These are phyloP conservation scores for Pinna nobilis DNA, from an alignment of 1,140 invertebrate species.

Conservation along the genomic window DNA sequence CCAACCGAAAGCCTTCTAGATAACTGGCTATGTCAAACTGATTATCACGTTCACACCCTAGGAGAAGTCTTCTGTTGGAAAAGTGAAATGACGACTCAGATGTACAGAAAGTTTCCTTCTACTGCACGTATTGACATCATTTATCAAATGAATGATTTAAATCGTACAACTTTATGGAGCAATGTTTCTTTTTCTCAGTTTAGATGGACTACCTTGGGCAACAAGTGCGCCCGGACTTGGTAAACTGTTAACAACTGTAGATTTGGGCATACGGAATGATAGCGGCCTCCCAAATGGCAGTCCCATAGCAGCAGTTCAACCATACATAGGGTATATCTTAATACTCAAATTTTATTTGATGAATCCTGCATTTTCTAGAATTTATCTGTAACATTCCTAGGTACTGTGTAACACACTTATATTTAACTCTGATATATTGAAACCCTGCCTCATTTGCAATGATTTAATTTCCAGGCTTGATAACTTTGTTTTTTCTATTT, in stretches of 20 bases:
- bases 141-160: too few relatives aligned
- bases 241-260: slow-evolving; percentile 24
- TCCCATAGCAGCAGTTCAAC: slow-evolving; percentile 33
- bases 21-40: too few relatives aligned
- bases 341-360: not conserved
- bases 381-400: not conserved
- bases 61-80: not conserved
- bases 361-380: not conserved
- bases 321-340: slow-evolving; percentile 22
- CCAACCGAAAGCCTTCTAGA: too few relatives aligned
- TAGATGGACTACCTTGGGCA: slow-evolving; percentile 19
- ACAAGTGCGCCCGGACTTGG: not conserved
- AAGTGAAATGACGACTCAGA: not conserved
- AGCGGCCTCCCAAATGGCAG: slow-evolving; percentile 31
- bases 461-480: not conserved
- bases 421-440: too few relatives aligned
- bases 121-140: too few relatives aligned
- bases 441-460: not conserved
- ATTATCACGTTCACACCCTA: not conserved
- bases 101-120: not conserved
- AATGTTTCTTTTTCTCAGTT: too few relatives aligned
- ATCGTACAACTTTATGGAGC: too few relatives aligned
- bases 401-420: not conserved
- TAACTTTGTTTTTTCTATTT: not conserved
- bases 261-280: slow-evolving; percentile 31